These are phyloP conservation scores for Macrophya alboannulata DNA, from an alignment of 2,888 invertebrate species.

Conservation along the genomic window DNA sequence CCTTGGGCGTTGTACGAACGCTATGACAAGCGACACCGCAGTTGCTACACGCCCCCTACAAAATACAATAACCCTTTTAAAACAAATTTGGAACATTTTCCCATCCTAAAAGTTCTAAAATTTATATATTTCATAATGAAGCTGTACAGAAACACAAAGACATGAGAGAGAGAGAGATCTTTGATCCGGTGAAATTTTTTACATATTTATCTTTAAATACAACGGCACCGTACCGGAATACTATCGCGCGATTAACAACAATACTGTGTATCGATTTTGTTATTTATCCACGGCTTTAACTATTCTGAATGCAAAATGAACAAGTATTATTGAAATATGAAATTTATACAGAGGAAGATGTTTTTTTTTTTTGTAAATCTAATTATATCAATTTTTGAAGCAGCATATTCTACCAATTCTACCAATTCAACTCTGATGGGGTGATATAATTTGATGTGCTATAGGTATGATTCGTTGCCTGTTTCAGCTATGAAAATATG, in stretches of 20 bases:
- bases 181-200: background rate
- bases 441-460: background rate
- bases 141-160: slow-evolving; percentile 26
- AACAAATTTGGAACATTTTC: slow-evolving; percentile 54
- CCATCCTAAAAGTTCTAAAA: slow-evolving; percentile 36
- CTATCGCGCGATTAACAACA: background rate
- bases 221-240: slow-evolving; percentile 2
- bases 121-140: slow-evolving; percentile 38
- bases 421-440: background rate
- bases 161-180: slow-evolving; percentile 13
- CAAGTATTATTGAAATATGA: too few species aligned
- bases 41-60: slow-evolving; percentile 82
- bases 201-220: background rate
- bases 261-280: background rate
- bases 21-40: slow-evolving; percentile 90
- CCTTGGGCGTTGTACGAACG: slow-evolving; percentile 88
- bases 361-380: background rate
- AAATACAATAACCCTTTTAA: slow-evolving; percentile 78
- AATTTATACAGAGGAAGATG: background rate
- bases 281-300: background rate
- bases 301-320: too few species aligned
- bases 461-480: background rate
- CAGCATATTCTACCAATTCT: background rate
- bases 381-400: background rate
- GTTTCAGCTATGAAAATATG: slow-evolving; percentile 26